Evolutionary conservation across 2,888 invertebrate genomes (phyloP), one percentile per base, ranked within the genome.

Genomic region (Scaptomyza caliginosa): DNA sequence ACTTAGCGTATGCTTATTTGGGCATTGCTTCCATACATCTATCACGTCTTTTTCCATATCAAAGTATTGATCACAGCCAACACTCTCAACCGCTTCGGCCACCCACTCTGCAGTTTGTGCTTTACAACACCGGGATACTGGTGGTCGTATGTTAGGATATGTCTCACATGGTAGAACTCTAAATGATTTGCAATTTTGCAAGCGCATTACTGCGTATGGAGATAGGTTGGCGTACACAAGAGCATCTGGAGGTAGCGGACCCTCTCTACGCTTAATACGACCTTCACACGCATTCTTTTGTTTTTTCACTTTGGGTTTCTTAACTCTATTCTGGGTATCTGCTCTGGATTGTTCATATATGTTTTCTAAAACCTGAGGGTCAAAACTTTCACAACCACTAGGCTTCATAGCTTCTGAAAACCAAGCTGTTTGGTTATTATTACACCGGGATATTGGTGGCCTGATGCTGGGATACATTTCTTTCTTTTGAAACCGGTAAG

Each of bases 81-180:
- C 42, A 1, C 32, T 17, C n/a, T 71, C 62, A 6, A 54, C 19
- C 0, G 56, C 17, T 2, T 63, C 40, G 0, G 21, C 19, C 7
- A 81, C 28, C 63, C 58, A 67, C 0, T 59, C 32, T 0, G 50
- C 42, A 4, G 80, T 58, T 21, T 55, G 10, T 0, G 11, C n/a
- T 1, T 39, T 34, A 30, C 23, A 39, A 32, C 84, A 86, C 2
- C 10, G 45, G 5, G 70, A 83, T 11, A 51, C 17, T 0, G 67
- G 55, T 0, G 84, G 71, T 2, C 54, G 40, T 1, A 81, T 67
- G n/a, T 10, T 65, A 4, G 68, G 66, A 40, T 81, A 86, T 0
- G 6, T 34, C 13, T 86, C 84, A 4, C 23, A 4, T 0, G n/a
- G 13, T 0, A 26, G 30, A 7, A 65, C 50, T 0, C 59, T 43